Evolutionary conservation across 1,140 invertebrate genomes (phyloP), one percentile per base, ranked within the genome.

Genomic region (Ceratina japonica): DNA sequence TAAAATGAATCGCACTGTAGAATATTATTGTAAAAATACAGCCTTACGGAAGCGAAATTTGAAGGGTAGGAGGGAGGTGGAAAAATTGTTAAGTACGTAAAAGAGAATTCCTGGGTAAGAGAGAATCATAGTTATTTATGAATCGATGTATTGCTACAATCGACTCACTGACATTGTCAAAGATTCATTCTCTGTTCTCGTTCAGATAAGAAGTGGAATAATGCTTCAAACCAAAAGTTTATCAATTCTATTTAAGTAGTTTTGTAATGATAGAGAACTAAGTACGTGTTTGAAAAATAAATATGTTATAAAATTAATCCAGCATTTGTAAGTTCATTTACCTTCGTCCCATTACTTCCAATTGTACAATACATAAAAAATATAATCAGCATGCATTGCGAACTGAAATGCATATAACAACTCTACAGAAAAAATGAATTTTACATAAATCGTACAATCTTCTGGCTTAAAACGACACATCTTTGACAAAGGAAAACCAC

Each of bases 201-300:
- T 66, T 54, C 18, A 20, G 13, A 18, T 24, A 24, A 61, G 24
- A 62, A 73, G 15, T 62, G 64, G 44, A 73, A 71, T 59, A 16
- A 56, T 65, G 68, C 72, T 77, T 83, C 82, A 65, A 82, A 83
- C 83, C 84, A 89, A 89, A 87, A 81, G 72, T 56, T 72, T 75
- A 77, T 72, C 68, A 80, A 84, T 84, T 80, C 84, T 89, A 87
- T 87, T 88, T 87, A 84, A 89, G 76, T 84, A 66, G n/a, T 83
- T 88, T 76, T 61, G 84, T 83, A 63, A 82, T 64, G 79, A 83
- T 79, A 85, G 54, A 86, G 84, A 81, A 31, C 27, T 31, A 31
- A 88, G 31, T 80, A 83, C 83, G 70, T 80, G 61, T 81, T 81
- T 84, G 54, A 78, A 75, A 56, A 56, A 56, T 56, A 56, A 56